Percentiles rank a stretch among this genome's conserved stretches.
phyloP scores from a whole-genome alignment of 2,888 invertebrate species.

The Drosophila imparisetae region DNA sequence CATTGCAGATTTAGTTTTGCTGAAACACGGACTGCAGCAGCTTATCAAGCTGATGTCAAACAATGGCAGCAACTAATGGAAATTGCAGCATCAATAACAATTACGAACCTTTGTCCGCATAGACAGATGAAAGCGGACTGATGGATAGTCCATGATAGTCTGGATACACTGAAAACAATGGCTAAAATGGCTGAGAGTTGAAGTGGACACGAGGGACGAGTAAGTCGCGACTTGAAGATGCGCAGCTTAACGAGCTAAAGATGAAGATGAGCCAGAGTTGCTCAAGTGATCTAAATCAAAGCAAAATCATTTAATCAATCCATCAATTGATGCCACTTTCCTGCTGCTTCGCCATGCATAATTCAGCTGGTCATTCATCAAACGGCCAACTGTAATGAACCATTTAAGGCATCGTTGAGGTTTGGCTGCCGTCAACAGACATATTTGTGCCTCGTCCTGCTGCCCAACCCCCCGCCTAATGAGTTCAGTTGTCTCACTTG shows the following conservation, averaged over 20 bases:
- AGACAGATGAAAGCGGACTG: conserved; percentile 1
- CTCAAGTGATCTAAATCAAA: conserved; percentile 25
- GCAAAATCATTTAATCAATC: conserved; percentile 56
- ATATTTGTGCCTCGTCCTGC: not conserved
- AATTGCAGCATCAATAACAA: conserved; percentile 38
- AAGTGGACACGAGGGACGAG: not conserved
- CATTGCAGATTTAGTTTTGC: conserved; percentile 25
- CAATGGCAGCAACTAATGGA: conserved; percentile 55
- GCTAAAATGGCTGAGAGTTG: conserved; percentile 26
- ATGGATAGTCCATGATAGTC: not conserved
- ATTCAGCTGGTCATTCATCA: conserved; percentile 52
- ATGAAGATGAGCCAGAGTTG: conserved; percentile 7
- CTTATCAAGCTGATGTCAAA: conserved; percentile 44
- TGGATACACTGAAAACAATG: conserved; percentile 4
- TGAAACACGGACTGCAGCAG: conserved; percentile 39
- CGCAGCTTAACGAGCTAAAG: not conserved
- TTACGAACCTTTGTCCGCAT: not conserved
- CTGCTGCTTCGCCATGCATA: conserved; percentile 40
- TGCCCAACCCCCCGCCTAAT: conserved; percentile 34
- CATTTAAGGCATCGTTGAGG: conserved; percentile 59
- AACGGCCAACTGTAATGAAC: conserved; percentile 52
- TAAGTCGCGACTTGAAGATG: not conserved
- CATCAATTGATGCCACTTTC: conserved; percentile 46
- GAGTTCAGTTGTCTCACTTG: conserved; percentile 62
- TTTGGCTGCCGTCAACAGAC: conserved; percentile 23